Conservation (phyloP, 2,888 invertebrate species). For the Cepaea hortensis region DNA sequence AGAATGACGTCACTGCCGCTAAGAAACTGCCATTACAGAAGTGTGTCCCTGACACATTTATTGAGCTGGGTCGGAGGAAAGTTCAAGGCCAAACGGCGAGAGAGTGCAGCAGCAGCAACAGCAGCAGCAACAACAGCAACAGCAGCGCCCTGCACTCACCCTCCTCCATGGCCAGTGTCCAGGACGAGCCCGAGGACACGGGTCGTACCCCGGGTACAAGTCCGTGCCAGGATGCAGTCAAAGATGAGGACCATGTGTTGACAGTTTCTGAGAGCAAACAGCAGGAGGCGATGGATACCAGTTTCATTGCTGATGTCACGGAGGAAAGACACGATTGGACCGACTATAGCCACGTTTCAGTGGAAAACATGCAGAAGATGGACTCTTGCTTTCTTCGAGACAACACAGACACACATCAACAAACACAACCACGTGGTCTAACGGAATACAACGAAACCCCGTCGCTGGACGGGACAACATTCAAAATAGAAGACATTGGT, state of each 20-base stretch:
- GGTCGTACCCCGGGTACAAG: slow-evolving; percentile 1
- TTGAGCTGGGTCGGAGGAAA: slow-evolving; percentile 46
- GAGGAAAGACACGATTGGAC: background rate
- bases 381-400: background rate
- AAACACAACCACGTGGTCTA: background rate
- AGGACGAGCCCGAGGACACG: slow-evolving; percentile 26
- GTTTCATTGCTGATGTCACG: background rate
- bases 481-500: no score
- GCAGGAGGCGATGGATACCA: slow-evolving; percentile 22
- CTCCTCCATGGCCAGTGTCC: slow-evolving; percentile 33
- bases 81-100: slow-evolving; percentile 45
- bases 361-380: background rate
- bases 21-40: slow-evolving; percentile 54
- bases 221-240: background rate
- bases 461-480: no score
- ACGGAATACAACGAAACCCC: no score
- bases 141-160: slow-evolving; percentile 44
- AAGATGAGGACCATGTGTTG: background rate
- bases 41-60: slow-evolving; percentile 35
- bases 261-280: background rate
- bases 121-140: slow-evolving; percentile 43
- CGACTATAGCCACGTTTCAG: background rate
- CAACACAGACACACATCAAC: background rate
- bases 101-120: slow-evolving; percentile 40
- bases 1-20: slow-evolving; percentile 90